These are phyloP conservation scores for Heliconius nattereri DNA, from an alignment of 1,140 invertebrate species.

Conservation along the genomic window DNA sequence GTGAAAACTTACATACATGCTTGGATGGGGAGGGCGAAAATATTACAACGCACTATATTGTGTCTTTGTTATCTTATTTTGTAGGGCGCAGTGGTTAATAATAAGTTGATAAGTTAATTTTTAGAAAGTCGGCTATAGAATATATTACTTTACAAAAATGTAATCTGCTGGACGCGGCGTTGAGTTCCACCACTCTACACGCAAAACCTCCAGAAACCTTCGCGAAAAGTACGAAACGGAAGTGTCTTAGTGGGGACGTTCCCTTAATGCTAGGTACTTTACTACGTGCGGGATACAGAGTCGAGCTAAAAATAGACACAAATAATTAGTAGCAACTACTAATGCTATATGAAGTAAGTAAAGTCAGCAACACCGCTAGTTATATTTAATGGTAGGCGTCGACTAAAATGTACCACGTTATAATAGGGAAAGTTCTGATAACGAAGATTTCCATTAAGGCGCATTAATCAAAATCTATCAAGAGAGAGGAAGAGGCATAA, in stretches of 20 bases:
- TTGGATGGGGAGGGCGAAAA: background rate
- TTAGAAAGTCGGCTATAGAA: too few species aligned
- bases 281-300: background rate
- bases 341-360: background rate
- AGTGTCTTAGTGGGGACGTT: too few species aligned
- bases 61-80: background rate
- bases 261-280: too few species aligned
- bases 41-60: background rate
- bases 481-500: background rate
- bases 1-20: constrained; percentile 6
- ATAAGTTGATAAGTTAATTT: too few species aligned
- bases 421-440: constrained; percentile 9
- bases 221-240: too few species aligned
- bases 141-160: too few species aligned
- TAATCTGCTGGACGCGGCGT: too few species aligned
- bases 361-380: background rate
- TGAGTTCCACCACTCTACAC: too few species aligned
- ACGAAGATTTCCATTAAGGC: constrained; percentile 11
- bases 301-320: background rate
- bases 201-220: too few species aligned
- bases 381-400: background rate
- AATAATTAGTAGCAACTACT: background rate
- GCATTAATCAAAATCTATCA: constrained; percentile 12
- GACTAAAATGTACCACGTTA: background rate
- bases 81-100: background rate